A percentile compares a stretch with the other conserved stretches of the same genome.
These are phyloP conservation scores for Diplodus sargus DNA, from an alignment of 2,797 vertebrate species.

Conservation along the genomic window DNA sequence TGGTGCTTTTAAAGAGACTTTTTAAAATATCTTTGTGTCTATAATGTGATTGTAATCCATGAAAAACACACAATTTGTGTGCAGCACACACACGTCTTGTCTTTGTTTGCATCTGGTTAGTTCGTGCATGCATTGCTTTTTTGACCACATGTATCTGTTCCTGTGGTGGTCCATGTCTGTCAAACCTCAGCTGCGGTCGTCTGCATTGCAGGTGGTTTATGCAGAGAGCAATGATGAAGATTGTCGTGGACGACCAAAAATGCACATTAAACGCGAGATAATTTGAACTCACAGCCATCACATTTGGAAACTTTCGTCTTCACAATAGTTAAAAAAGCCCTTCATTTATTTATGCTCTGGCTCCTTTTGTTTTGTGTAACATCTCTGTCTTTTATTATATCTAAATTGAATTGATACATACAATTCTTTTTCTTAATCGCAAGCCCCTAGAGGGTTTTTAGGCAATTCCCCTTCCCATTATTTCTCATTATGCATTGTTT, in stretches of 20 bases:
- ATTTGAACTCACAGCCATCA: not conserved
- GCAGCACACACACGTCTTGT: not conserved
- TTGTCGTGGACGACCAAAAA: not conserved
- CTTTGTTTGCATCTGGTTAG: not conserved
- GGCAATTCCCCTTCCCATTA: too few relatives aligned
- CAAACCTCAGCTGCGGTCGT: conserved; percentile 1
- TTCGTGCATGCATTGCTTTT: not conserved
- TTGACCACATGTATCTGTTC: not conserved
- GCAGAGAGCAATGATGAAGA: not conserved
- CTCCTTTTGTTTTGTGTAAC: too few relatives aligned
- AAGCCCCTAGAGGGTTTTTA: too few relatives aligned
- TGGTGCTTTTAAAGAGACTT: not conserved
- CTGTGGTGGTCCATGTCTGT: not conserved
- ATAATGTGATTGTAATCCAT: not conserved
- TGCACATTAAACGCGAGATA: not conserved
- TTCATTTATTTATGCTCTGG: too few relatives aligned
- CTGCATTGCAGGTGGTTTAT: conserved; percentile 15
- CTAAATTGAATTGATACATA: too few relatives aligned
- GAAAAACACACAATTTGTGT: not conserved
- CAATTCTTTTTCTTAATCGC: too few relatives aligned
- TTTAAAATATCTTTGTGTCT: not conserved
- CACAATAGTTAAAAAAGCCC: too few relatives aligned
- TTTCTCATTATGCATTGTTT: too few relatives aligned
- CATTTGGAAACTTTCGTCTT: too few relatives aligned
- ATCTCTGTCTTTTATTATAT: too few relatives aligned